Percentiles rank a stretch among this genome's conserved stretches.
These are phyloP conservation scores for Trididemnum nubilum DNA, from an alignment of 23 tunicate species.

Conservation along the genomic window DNA sequence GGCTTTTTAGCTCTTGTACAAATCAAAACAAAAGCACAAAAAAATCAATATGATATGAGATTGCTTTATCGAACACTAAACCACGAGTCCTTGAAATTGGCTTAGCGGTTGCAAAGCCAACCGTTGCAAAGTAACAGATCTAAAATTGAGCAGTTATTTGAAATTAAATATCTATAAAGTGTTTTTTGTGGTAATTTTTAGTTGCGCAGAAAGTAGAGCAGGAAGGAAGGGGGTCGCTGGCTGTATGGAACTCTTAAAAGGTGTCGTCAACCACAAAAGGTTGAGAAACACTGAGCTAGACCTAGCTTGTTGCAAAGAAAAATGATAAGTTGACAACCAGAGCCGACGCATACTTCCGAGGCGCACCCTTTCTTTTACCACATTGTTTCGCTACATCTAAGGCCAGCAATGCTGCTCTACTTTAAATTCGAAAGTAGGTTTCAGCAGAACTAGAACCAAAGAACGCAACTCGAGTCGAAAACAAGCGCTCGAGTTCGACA, in stretches of 20 bases:
- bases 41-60: conserved; percentile 43
- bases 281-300: conserved; percentile 40
- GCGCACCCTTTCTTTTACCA: too few relatives aligned
- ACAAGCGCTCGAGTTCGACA: too few relatives aligned
- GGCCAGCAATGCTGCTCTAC: too few relatives aligned
- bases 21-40: conserved; percentile 54
- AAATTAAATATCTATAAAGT: neutral
- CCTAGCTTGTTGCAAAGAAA: too few relatives aligned
- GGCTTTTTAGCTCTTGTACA: conserved; percentile 45
- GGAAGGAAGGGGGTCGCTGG: conserved; percentile 36
- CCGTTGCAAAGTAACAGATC: neutral
- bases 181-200: conserved; percentile 24
- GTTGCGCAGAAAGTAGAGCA: conserved; percentile 6
- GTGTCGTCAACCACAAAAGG: conserved; percentile 30
- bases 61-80: conserved; percentile 52
- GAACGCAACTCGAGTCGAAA: too few relatives aligned
- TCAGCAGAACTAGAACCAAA: too few relatives aligned
- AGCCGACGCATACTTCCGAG: too few relatives aligned
- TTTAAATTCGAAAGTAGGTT: too few relatives aligned
- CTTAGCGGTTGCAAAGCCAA: conserved; percentile 32
- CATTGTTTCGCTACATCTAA: too few relatives aligned
- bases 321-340: too few relatives aligned
- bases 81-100: conserved; percentile 36
- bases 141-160: conserved; percentile 7
- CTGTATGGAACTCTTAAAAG: conserved; percentile 22